Base-by-base conservation (phyloP, 2,888 invertebrate genomes). In the Thera obeliscata region DNA sequence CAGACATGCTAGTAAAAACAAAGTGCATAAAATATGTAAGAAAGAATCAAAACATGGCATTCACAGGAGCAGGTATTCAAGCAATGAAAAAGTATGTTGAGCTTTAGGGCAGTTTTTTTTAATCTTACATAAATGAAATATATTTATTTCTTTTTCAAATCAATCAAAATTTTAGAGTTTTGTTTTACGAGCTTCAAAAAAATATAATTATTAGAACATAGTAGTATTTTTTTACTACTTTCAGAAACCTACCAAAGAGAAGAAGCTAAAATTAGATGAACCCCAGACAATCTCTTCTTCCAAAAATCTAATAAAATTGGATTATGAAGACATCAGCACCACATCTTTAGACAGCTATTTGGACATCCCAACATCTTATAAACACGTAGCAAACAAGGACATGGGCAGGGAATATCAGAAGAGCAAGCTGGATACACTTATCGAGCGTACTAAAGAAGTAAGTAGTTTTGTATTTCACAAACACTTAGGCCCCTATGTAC, bases 361-460 rank as follows among this genome's bases (percentile, higher is more conserved):
- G 12, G 64, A 69, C 2, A 64, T 54, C 3, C 74, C 72, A 35
- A 56, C 12, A 22, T 68, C 70, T 41, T 67, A 72, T 57, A 71
- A 66, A 70, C 4, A 59, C 61, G 35, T 59, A 9, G 38, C 7
- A 49, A 64, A 61, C 1, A 22, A 54, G 52, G 12, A 48, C 33
- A 57, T 50, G 52, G 12, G 43, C 33, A 57, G 22, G 6, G 58
- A 43, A 2, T 8, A 64, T 9, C 2, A 35, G 0, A 71, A 71
- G 52, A 76, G 76, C 43, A 79, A 84, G 64, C 68, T 86, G 58
- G 86, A 87, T 41, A 79, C 69, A 7, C 74, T 85, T 1, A 84
- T 87, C 7, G 79, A 74, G 64, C 76, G 78, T 55, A 78, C 84
- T 1, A 83, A 78, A 76, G 78, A 81, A 68, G 86, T 84, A 76